phyloP scores from a whole-genome alignment of 1,140 invertebrate genomes.

The Heliconius eleuchia region DNA sequence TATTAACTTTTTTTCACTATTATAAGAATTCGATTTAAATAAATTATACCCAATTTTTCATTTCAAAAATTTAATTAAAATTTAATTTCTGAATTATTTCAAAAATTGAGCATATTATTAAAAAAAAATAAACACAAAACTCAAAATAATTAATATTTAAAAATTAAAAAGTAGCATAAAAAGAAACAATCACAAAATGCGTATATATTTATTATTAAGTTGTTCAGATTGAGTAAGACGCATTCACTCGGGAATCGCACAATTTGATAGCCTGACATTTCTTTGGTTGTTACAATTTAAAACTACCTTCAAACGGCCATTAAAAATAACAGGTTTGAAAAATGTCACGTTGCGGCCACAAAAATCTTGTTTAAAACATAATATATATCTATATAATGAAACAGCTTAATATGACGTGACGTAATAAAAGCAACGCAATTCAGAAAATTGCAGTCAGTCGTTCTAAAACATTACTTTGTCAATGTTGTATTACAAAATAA shows the following conservation, averaged over 20 bases:
- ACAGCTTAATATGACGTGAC: constrained; percentile 9
- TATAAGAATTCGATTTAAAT: no score
- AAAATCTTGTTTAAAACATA: constrained; percentile 7
- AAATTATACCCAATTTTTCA: no score
- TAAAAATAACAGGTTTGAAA: constrained; percentile 15
- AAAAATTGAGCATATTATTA: no score
- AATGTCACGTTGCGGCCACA: constrained; percentile 6
- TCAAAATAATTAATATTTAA: neutral
- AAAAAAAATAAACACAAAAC: neutral
- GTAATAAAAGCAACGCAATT: constrained; percentile 14
- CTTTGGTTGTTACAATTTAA: constrained; percentile 38
- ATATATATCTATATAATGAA: neutral
- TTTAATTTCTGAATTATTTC: no score
- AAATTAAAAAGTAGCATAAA: constrained; percentile 13
- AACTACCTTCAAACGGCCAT: constrained; percentile 24
- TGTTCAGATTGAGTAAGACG: constrained; percentile 42
- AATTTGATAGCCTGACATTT: constrained; percentile 39
- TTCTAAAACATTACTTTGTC: constrained; percentile 3
- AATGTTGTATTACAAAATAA: neutral
- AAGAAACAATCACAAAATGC: constrained; percentile 38
- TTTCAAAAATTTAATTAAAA: no score
- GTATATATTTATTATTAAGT: constrained; percentile 43
- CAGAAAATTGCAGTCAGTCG: neutral
- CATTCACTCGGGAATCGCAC: constrained; percentile 32
- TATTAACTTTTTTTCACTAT: no score